phyloP scores from a whole-genome alignment of 2,888 invertebrate species.

The Adelognathus sp. region DNA sequence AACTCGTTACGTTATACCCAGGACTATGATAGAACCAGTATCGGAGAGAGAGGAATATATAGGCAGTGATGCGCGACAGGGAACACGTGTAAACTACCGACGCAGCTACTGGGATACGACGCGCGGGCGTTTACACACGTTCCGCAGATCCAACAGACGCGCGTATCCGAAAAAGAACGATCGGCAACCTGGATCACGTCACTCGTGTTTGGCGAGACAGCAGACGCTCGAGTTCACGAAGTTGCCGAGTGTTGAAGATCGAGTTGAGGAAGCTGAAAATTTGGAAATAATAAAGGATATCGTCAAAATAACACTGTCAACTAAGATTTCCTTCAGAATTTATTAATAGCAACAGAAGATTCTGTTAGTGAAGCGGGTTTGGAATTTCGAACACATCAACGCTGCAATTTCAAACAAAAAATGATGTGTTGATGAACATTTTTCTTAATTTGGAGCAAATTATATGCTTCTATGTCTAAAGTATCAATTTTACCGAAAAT shows the following conservation, averaged over 20 bases:
- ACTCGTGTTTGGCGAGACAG: conserved; percentile 36
- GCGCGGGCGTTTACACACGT: conserved; percentile 36
- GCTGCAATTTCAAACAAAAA: no score
- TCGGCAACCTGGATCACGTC: conserved; percentile 25
- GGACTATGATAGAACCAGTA: conserved; percentile 6
- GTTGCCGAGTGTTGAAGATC: background rate
- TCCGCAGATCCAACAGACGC: conserved; percentile 5
- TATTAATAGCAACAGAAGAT: no score
- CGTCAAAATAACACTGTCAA: no score
- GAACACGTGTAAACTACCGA: conserved; percentile 50
- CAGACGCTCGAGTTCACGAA: background rate
- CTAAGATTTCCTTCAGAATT: no score
- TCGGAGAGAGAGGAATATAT: background rate
- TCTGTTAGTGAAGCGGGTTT: no score
- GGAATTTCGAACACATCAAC: no score
- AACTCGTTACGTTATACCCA: conserved; percentile 59
- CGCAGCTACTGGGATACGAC: conserved; percentile 47
- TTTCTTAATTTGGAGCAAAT: no score
- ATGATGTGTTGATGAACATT: no score
- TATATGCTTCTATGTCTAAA: no score
- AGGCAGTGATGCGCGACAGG: background rate
- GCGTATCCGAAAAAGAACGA: conserved; percentile 17
- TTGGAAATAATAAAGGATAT: background rate
- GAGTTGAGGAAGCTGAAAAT: background rate
- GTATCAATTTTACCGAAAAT: no score